phyloP scores from a whole-genome alignment of 2,797 vertebrate genomes.

The Microctenopoma steveboyesi region DNA sequence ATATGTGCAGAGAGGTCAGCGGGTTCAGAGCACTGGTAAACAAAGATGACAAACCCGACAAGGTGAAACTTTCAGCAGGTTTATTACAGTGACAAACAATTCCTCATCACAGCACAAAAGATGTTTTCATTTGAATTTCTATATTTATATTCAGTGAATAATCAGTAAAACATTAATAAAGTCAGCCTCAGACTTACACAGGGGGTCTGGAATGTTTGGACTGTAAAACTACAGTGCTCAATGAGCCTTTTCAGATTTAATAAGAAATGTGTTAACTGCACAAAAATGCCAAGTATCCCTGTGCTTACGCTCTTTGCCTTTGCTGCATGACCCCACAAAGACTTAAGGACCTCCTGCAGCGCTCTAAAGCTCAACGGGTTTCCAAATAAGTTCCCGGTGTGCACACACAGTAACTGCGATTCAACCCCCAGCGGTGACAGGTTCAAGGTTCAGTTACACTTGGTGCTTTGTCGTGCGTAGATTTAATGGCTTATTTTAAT shows the following conservation, averaged over 20 bases:
- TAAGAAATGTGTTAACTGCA: constrained; percentile 67
- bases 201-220: constrained; percentile 75
- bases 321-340: constrained; percentile 62
- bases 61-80: background rate
- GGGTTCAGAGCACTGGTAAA: constrained; percentile 32
- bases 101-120: background rate
- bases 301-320: constrained; percentile 40
- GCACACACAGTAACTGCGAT: constrained; percentile 40
- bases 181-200: constrained; percentile 22
- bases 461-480: constrained; percentile 17
- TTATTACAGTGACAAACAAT: background rate
- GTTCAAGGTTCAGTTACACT: constrained; percentile 57
- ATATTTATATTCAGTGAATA: background rate
- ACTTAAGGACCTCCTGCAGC: constrained; percentile 64
- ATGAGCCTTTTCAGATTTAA: constrained; percentile 41
- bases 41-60: constrained; percentile 27
- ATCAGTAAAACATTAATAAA: background rate
- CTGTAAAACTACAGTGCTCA: constrained; percentile 41
- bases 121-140: background rate
- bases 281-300: constrained; percentile 68
- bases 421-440: constrained; percentile 34
- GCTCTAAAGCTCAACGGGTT: constrained; percentile 37
- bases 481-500: constrained; percentile 21
- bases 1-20: constrained; percentile 29
- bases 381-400: constrained; percentile 50